Base-by-base conservation (phyloP, 2,113 vertebrate species). In the Octodon degus region DNA sequence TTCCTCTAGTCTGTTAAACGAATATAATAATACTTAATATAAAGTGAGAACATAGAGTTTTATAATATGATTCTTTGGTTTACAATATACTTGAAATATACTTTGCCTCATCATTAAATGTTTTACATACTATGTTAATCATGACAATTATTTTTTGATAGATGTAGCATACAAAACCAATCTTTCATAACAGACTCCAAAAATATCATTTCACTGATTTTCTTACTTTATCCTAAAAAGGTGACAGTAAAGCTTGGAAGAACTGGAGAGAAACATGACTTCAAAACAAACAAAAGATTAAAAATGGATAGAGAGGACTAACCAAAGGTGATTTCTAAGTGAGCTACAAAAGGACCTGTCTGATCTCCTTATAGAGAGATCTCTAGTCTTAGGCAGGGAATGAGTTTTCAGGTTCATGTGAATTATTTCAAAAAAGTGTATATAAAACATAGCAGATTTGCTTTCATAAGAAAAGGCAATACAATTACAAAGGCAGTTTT, bases 121-220 rank as follows among this genome's bases (percentile, higher is more conserved):
- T 84, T 84, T 80, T 85, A 82, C 1, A n/a, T 8, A 70, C 67
- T 91, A 82, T 47, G 14, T 82, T 86, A 90, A 63, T 89, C 40
- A 5, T n/a, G 53, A 40, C 27, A 89, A 70, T 58, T 76, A 86
- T 91, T 81, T 13, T 90, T 77, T 50, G 25, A 53, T 53, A 70
- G 7, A 63, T 37, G 22, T 11, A 20, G 9, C 16, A 65, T 58
- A 3, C 24, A 93, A 7, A 93, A 25, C 40, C 5, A 76, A n/a
- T 72, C 58, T 82, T 81, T 67, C 53, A 72, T 86, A 58, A 91
- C 43, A 68, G 27, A 67, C 12, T 82, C 76, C 50, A 91, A 84
- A 97, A 86, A n/a, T 19, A 96, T 43, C 60, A 67, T 83, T 68
- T 87, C 24, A n/a, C n/a, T 84, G 80, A 6, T 76, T 90, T 92